Evolutionary conservation across 2,113 vertebrate species (phyloP).

Genomic region (Sardina pilchardus): DNA sequence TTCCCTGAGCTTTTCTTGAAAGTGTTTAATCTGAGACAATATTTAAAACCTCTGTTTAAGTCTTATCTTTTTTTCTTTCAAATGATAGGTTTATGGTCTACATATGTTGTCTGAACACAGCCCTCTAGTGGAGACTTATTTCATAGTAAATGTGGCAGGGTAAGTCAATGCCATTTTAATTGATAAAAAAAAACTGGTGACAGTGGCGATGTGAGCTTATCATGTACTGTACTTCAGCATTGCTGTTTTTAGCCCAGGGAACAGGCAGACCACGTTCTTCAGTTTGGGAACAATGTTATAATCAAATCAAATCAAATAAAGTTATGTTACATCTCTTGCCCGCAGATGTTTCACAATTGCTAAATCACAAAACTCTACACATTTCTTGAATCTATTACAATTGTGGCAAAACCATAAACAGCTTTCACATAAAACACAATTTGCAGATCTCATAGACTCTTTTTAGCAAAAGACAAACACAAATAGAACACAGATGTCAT

Average conservation of each 20-base stretch:
- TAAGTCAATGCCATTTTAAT: background rate
- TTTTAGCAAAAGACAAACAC: too few relatives aligned
- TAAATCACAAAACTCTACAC: too few relatives aligned
- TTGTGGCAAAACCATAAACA: too few relatives aligned
- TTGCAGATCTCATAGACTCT: too few relatives aligned
- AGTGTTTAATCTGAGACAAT: background rate
- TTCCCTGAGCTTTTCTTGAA: background rate
- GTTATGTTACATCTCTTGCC: too few relatives aligned
- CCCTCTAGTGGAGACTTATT: slow-evolving; percentile 32
- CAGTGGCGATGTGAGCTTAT: background rate
- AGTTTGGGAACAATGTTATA: too few relatives aligned
- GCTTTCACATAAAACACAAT: too few relatives aligned
- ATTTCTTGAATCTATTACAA: too few relatives aligned
- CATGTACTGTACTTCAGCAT: background rate
- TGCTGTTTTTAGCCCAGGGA: background rate
- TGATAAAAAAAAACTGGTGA: background rate
- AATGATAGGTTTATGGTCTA: background rate
- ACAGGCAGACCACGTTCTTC: too few relatives aligned
- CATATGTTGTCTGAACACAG: slow-evolving; percentile 35
- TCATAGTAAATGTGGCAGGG: background rate
- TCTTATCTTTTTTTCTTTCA: background rate
- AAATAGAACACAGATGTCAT: too few relatives aligned
- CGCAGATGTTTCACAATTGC: too few relatives aligned
- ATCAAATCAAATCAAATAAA: too few relatives aligned
- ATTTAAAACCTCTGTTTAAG: background rate